Conservation (phyloP, 1,140 invertebrate species). For the Akabosia matsudoensis region DNA sequence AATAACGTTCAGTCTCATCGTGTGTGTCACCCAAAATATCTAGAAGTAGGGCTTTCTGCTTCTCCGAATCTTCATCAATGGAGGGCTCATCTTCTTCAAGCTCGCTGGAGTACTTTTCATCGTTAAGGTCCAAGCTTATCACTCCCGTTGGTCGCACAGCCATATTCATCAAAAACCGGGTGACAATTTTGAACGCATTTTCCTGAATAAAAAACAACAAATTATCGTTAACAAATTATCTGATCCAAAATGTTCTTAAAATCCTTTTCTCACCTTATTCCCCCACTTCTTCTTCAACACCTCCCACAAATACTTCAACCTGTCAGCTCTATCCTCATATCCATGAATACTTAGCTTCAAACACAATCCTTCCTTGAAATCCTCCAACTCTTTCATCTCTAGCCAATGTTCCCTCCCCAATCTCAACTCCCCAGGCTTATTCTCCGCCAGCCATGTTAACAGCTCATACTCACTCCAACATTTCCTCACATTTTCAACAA, state of each 20-base stretch:
- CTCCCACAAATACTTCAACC: conserved; percentile 29
- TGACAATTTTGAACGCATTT: conserved; percentile 22
- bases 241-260: not conserved
- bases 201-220: conserved; percentile 21
- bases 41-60: conserved; percentile 2
- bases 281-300: conserved; percentile 25
- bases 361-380: conserved; percentile 11
- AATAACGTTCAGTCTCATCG: not conserved
- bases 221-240: not conserved
- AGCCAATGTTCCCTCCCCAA: conserved; percentile 16
- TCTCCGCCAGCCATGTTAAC: conserved; percentile 11
- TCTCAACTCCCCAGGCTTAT: conserved; percentile 23
- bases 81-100: conserved; percentile 22
- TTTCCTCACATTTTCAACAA: not conserved
- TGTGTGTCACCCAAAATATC: conserved; percentile 18
- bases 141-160: conserved; percentile 31
- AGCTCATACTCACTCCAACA: conserved; percentile 8
- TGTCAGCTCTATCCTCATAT: conserved; percentile 29
- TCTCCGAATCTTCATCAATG: not conserved
- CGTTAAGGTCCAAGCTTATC: not conserved
- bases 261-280: conserved; percentile 12
- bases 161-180: conserved; percentile 38
- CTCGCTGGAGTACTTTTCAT: not conserved
- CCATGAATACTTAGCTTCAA: conserved; percentile 39
- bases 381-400: conserved; percentile 22